Evolutionary conservation across 2,888 invertebrate species (phyloP).

Genomic region (Dicyrtoma fusca): DNA sequence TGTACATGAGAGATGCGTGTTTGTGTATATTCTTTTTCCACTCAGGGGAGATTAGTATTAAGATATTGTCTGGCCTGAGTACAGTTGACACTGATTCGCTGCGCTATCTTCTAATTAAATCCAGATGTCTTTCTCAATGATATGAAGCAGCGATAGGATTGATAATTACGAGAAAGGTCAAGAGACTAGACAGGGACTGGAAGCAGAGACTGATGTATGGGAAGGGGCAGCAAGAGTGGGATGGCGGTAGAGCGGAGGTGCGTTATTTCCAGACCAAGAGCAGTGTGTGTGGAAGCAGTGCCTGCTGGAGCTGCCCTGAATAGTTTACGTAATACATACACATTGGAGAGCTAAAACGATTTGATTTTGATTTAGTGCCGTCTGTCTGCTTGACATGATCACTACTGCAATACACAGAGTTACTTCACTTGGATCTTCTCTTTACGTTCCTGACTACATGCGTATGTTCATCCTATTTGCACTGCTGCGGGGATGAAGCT

Average conservation of each 20-base stretch:
- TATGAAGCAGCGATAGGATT: slow-evolving; percentile 23
- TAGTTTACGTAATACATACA: not conserved
- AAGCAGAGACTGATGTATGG: not conserved
- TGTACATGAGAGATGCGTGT: not conserved
- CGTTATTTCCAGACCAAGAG: too few relatives aligned
- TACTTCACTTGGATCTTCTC: slow-evolving; percentile 10
- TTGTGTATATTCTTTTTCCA: not conserved
- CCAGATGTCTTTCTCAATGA: slow-evolving; percentile 28
- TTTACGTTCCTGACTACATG: not conserved
- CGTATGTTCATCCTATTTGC: not conserved
- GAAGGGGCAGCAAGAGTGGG: not conserved
- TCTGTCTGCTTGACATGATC: slow-evolving; percentile 14
- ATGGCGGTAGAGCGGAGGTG: not conserved
- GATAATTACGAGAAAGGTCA: slow-evolving; percentile 36
- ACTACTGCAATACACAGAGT: not conserved
- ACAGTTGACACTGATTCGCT: slow-evolving; percentile 23
- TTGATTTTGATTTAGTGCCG: slow-evolving; percentile 30
- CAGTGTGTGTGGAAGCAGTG: too few relatives aligned
- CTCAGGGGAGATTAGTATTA: slow-evolving; percentile 7
- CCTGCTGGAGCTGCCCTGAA: too few relatives aligned
- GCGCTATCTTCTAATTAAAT: slow-evolving; percentile 30
- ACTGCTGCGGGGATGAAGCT: too few relatives aligned
- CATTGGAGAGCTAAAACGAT: slow-evolving; percentile 23
- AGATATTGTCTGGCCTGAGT: slow-evolving; percentile 20
- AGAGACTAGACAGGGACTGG: not conserved